Percentiles rank a stretch among this genome's conserved stretches.
Conservation (phyloP, 2,888 invertebrate species). For the Anaspis maculata region DNA sequence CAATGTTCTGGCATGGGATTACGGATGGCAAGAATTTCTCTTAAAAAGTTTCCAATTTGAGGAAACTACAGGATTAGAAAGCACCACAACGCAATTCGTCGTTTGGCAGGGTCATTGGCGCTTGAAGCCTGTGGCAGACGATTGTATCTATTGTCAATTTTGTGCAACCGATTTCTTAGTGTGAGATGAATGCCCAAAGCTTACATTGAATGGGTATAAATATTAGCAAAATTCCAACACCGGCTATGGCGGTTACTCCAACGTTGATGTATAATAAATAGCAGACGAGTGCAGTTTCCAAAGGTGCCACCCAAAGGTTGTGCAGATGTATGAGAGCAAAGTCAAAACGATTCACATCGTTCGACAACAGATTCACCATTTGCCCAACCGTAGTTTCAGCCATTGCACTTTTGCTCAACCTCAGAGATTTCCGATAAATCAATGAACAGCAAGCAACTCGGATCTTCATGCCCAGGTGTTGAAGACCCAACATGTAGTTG, state of each 20-base stretch:
- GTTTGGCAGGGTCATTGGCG: too few species aligned
- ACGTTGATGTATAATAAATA: slow-evolving; percentile 54
- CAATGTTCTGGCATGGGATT: too few species aligned
- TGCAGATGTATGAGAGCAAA: slow-evolving; percentile 66
- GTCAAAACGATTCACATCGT: slow-evolving; percentile 79
- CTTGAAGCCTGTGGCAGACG: too few species aligned
- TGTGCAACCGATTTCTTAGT: too few species aligned
- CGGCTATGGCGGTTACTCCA: slow-evolving; percentile 44
- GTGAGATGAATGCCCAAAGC: too few species aligned
- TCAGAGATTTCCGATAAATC: slow-evolving; percentile 54
- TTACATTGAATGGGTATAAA: slow-evolving; percentile 42
- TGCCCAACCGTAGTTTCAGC: slow-evolving; percentile 68
- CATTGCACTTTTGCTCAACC: slow-evolving; percentile 68
- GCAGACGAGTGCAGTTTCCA: slow-evolving; percentile 62
- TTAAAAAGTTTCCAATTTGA: too few species aligned
- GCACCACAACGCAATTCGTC: too few species aligned
- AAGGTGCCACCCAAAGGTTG: slow-evolving; percentile 68
- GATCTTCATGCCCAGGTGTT: slow-evolving; percentile 68
- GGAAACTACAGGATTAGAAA: too few species aligned
- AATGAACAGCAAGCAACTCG: slow-evolving; percentile 60
- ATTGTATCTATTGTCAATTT: too few species aligned
- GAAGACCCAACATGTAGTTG: slow-evolving; percentile 78
- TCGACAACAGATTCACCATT: slow-evolving; percentile 50
- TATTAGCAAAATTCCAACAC: slow-evolving; percentile 43
- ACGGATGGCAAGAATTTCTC: too few species aligned